These are phyloP conservation scores for Hippoglossus hippoglossus DNA, from an alignment of 2,797 vertebrate genomes.

Conservation along the genomic window DNA sequence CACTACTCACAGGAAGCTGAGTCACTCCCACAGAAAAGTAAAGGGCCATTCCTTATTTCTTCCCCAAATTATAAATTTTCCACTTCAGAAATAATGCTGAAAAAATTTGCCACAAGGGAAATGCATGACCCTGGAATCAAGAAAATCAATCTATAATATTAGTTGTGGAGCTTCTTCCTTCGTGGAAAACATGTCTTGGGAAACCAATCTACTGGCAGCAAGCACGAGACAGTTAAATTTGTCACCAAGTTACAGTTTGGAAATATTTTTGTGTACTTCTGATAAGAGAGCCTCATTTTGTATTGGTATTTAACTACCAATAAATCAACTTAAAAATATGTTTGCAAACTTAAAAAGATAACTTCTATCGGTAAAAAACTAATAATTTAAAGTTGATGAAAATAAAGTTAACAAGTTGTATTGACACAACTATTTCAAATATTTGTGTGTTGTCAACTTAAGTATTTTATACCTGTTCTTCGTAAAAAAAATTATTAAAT, in stretches of 20 bases:
- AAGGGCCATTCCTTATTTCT: neutral
- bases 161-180: neutral
- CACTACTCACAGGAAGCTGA: constrained; percentile 36
- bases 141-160: constrained; percentile 9
- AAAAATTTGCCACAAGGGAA: constrained; percentile 35
- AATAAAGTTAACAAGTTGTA: too few relatives aligned
- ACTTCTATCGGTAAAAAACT: too few relatives aligned
- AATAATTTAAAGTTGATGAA: too few relatives aligned
- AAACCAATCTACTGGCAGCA: constrained; percentile 34
- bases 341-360: too few relatives aligned
- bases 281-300: too few relatives aligned
- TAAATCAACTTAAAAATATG: too few relatives aligned
- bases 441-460: too few relatives aligned
- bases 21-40: constrained; percentile 14
- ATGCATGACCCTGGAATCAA: constrained; percentile 31
- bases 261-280: neutral
- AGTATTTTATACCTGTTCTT: too few relatives aligned
- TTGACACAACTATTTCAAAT: too few relatives aligned
- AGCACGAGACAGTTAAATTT: constrained; percentile 2
- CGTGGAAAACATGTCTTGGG: constrained; percentile 28
- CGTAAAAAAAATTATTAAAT: too few relatives aligned
- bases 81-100: constrained; percentile 29
- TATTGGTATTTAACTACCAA: too few relatives aligned
- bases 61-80: constrained; percentile 28
- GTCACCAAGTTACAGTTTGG: constrained; percentile 8